Evolutionary conservation across 2,797 vertebrate species (phyloP), one percentile per base, ranked within the genome.

Genomic region (Girardinus metallicus): DNA sequence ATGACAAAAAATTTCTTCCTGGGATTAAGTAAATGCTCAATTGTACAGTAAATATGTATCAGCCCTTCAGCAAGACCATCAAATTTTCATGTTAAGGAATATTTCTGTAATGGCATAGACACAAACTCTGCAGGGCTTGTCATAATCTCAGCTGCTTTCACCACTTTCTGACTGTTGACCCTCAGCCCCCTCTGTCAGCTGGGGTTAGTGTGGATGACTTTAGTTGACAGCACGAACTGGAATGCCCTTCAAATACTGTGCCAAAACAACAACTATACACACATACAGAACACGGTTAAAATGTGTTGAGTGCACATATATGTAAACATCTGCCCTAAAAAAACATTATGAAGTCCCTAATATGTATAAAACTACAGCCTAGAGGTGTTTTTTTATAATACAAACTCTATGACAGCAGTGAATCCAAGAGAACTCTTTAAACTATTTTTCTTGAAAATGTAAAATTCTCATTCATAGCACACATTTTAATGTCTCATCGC

Each of bases 181-280:
- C 76, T 26, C 9, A 47, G 68, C 75, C 21, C 41, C 83, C 75
- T 80, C 80, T 79, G 85, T 85, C 88, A 79, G 75, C 43, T 80
- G 23, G 81, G 84, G 80, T 77, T 76, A 70, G 79, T 51, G 18
- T 73, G 68, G 75, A 80, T 87, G 88, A 89, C 86, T 80, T 83
- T 80, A 79, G 74, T 84, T 91, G 91, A 88, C 86, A 85, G 78
- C 55, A 26, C 76, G 80, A 83, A 86, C 80, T 73, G 88, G 75
- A 84, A 75, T 80, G 77, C 51, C 88, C 80, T 90, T 92, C 85
- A 84, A 73, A 83, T 75, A 71, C 73, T 43, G 55, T 85, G 80
- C 73, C 53, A 79, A 55, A 71, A 71, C 74, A 13, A 76, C 49
- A 74, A 23, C 76, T 49, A 76, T 72, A 71, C 49, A 74, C 81